A percentile compares a stretch with the other conserved stretches of the same genome.
These are phyloP conservation scores for Eucriotettix oculatus DNA, from an alignment of 2,888 invertebrate species.

Conservation along the genomic window DNA sequence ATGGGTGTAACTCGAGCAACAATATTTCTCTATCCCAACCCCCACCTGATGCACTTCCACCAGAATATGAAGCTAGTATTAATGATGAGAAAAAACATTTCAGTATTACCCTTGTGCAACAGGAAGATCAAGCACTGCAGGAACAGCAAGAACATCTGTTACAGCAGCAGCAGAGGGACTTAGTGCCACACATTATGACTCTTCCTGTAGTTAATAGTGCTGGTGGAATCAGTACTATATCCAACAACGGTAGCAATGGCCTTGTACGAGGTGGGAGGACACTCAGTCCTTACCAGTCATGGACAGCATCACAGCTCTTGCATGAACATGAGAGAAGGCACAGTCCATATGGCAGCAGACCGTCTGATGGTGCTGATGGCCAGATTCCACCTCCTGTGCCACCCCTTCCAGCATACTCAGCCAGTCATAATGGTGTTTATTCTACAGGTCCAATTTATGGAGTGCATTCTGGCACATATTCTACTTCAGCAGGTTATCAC, in stretches of 20 bases:
- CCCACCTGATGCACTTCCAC: conserved; percentile 5
- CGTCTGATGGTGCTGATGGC: not conserved
- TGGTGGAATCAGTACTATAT: conserved; percentile 8
- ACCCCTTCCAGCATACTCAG: conserved; percentile 29
- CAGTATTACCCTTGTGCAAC: conserved; percentile 30
- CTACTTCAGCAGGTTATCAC: conserved; percentile 16
- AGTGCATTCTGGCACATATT: conserved; percentile 10
- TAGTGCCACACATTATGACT: conserved; percentile 14
- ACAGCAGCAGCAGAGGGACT: conserved; percentile 26
- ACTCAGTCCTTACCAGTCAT: conserved; percentile 37
- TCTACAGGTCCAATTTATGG: conserved; percentile 12
- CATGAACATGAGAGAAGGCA: conserved; percentile 38
- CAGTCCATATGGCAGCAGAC: conserved; percentile 25
- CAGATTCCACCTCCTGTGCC: conserved; percentile 32
- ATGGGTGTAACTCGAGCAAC: conserved; percentile 14
- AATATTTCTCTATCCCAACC: conserved; percentile 18
- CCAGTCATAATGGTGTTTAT: conserved; percentile 18
- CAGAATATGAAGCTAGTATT: conserved; percentile 18
- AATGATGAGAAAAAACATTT: conserved; percentile 31
- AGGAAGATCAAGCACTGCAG: conserved; percentile 27
- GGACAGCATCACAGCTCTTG: conserved; percentile 40
- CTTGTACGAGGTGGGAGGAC: conserved; percentile 26
- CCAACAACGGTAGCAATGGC: conserved; percentile 18
- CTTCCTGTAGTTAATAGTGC: conserved; percentile 21
- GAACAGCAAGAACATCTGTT: conserved; percentile 27